phyloP scores from a whole-genome alignment of 2,888 invertebrate genomes.

The Callyntrura guangdongensis region DNA sequence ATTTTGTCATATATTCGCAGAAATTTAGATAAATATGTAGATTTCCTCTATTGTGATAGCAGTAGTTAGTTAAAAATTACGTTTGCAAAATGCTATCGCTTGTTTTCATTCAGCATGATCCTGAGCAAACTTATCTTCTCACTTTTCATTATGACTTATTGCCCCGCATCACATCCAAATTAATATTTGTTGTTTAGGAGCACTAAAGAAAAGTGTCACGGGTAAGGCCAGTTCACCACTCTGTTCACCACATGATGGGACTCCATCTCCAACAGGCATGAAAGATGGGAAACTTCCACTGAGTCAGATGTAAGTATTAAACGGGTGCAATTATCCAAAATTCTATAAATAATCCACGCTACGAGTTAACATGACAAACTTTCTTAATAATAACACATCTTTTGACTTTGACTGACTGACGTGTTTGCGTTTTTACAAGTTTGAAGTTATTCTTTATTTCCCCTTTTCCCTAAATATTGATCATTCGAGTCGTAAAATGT shows the following conservation, averaged over 20 bases:
- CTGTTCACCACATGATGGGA: slow-evolving; percentile 83
- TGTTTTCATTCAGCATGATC: background rate
- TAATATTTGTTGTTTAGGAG: slow-evolving; percentile 77
- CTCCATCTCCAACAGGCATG: slow-evolving; percentile 79
- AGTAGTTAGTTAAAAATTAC: background rate
- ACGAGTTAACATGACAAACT: background rate
- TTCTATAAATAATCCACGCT: background rate
- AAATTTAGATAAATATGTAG: background rate
- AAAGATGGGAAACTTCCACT: slow-evolving; percentile 84
- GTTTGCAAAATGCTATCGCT: background rate
- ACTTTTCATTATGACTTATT: background rate
- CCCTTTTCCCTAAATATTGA: slow-evolving; percentile 1
- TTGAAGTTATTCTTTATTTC: background rate
- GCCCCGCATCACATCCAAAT: background rate
- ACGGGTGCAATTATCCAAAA: slow-evolving; percentile 15
- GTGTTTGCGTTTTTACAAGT: background rate
- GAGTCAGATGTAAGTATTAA: slow-evolving; percentile 82
- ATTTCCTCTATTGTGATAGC: background rate
- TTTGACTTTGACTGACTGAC: slow-evolving; percentile 21
- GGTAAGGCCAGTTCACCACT: slow-evolving; percentile 83
- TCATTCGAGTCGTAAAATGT: background rate
- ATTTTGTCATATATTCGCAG: background rate
- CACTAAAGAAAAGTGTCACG: slow-evolving; percentile 83
- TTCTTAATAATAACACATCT: background rate
- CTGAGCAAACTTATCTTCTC: background rate